Percentiles rank a stretch among this genome's conserved stretches.
phyloP scores from a whole-genome alignment of 2,113 vertebrate genomes.

The Paradoxurus hermaphroditus region DNA sequence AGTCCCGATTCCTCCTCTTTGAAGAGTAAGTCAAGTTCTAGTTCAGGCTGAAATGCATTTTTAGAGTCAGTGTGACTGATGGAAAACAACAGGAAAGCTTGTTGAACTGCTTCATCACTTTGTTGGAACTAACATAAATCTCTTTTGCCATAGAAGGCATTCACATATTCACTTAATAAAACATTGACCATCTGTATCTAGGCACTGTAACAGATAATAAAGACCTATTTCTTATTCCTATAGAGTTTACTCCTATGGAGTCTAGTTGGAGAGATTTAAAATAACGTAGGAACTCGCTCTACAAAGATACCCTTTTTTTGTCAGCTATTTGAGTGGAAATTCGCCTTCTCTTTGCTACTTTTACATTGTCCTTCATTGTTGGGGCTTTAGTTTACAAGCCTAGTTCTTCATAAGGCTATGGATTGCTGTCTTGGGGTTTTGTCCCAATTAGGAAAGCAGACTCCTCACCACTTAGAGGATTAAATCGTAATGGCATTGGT shows the following conservation, averaged over 20 bases:
- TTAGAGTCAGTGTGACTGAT: background rate
- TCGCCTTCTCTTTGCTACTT: background rate
- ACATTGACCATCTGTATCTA: background rate
- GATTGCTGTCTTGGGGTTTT: background rate
- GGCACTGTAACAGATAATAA: background rate
- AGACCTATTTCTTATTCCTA: background rate
- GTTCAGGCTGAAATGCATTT: background rate
- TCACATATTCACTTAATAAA: background rate
- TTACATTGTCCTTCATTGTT: background rate
- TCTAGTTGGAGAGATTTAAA: background rate
- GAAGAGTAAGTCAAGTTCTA: background rate
- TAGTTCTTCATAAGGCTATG: background rate
- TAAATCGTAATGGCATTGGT: background rate
- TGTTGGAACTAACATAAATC: background rate
- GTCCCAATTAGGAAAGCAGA: background rate
- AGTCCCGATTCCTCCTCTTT: background rate
- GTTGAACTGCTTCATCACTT: background rate
- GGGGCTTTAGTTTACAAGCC: conserved; percentile 2
- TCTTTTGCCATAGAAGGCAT: background rate
- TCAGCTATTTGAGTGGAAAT: background rate
- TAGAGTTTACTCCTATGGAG: background rate
- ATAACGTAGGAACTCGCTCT: background rate
- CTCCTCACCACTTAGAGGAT: background rate
- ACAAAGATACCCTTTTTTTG: background rate
- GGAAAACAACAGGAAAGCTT: background rate